Percentiles rank a stretch among this genome's conserved stretches.
Evolutionary conservation across 2,888 invertebrate species (phyloP).

Genomic region (Pterobdella sp.): DNA sequence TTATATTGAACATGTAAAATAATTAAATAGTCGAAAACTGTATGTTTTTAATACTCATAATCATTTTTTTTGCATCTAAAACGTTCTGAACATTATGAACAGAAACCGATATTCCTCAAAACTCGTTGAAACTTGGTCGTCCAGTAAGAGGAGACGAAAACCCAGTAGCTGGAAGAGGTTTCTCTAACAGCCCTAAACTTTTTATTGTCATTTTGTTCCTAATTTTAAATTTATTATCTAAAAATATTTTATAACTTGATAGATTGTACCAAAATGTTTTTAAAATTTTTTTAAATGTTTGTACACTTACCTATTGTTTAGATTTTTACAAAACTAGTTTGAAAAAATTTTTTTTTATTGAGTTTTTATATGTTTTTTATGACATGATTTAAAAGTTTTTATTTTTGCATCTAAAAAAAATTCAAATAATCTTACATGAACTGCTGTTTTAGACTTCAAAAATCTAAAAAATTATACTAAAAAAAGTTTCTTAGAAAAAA

Average conservation of each 20-base stretch:
- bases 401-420: too few species aligned
- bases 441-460: too few species aligned
- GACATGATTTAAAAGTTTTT: background rate
- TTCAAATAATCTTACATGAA: too few species aligned
- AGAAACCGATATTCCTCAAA: conserved; percentile 34
- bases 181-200: background rate
- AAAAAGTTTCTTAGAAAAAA: too few species aligned
- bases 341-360: background rate
- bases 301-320: background rate
- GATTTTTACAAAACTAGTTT: background rate
- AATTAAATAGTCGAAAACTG: background rate
- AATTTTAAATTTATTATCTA: background rate
- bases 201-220: background rate
- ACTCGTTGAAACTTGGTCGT: conserved; percentile 35
- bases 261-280: background rate
- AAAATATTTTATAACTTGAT: background rate
- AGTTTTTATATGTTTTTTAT: background rate
- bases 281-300: background rate
- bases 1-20: background rate
- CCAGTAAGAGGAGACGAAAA: conserved; percentile 27
- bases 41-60: background rate
- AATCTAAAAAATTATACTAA: too few species aligned
- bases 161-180: conserved; percentile 10
- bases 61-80: conserved; percentile 3
- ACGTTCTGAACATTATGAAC: background rate